phyloP scores from a whole-genome alignment of 2,888 invertebrate species.

The Perithous albicinctus region DNA sequence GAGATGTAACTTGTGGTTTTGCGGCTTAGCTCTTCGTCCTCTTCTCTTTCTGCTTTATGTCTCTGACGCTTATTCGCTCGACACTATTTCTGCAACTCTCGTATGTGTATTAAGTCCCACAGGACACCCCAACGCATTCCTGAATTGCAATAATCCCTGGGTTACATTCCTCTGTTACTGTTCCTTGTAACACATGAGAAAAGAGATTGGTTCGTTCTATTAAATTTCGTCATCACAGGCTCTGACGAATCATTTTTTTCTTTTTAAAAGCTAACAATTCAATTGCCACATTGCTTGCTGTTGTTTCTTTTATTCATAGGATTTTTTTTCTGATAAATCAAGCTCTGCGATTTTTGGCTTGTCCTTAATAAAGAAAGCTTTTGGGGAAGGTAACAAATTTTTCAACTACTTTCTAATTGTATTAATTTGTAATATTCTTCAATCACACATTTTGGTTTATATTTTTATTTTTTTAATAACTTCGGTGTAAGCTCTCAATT shows the following conservation, averaged over 20 bases:
- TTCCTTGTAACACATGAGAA: not conserved
- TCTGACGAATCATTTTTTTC: not conserved
- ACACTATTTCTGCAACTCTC: slow-evolving; percentile 3
- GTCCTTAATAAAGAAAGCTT: too few species aligned
- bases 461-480: too few species aligned
- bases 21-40: slow-evolving; percentile 66
- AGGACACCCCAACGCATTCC: slow-evolving; percentile 41
- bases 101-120: not conserved
- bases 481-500: too few species aligned
- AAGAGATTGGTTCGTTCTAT: not conserved
- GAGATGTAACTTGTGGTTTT: slow-evolving; percentile 65
- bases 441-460: too few species aligned
- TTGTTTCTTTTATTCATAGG: too few species aligned
- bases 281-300: too few species aligned
- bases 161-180: slow-evolving; percentile 4
- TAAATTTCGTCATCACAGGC: not conserved
- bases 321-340: too few species aligned
- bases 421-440: too few species aligned
- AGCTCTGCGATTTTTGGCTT: too few species aligned
- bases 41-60: slow-evolving; percentile 1
- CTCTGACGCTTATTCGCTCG: not conserved
- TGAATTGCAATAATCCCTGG: slow-evolving; percentile 53
- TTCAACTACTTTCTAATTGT: too few species aligned
- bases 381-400: too few species aligned
- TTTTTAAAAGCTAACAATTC: too few species aligned